Base-by-base conservation (phyloP, 2,888 invertebrate species). In the Cremastinae sp. region DNA sequence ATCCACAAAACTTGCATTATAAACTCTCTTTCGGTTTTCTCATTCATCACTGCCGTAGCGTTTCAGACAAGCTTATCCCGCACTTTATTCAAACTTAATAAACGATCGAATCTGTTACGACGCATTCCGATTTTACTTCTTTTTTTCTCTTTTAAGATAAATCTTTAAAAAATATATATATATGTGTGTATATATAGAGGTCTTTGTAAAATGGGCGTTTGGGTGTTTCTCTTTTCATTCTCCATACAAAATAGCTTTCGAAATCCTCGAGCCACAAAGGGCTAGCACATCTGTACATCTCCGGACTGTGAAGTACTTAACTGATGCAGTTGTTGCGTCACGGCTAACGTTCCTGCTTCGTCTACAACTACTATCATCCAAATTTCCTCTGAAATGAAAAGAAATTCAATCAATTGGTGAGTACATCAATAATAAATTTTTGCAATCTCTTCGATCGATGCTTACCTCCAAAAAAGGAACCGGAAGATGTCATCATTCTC, bases 401-500 rank as follows among this genome's bases (percentile, higher is more conserved):
- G n/a, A 14, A 41, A 20, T 1, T 12, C 39, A 41, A 41, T 41
- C 12, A 41, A 20, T 43, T 43, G 1, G n/a, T 41, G 2, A 58
- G 8, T 37, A 7, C 37, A n/a, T n/a, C n/a, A n/a, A n/a, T n/a
- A n/a, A n/a, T n/a, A n/a, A n/a, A n/a, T n/a, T n/a, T n/a, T n/a
- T n/a, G n/a, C n/a, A n/a, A n/a, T n/a, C n/a, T n/a, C 28, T 28
- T 28, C 28, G 5, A 5, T 5, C 5, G 28, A 2, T 72, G 78
- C 85, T 89, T 91, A 97, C 98, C 97, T 90, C 98, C 98, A 92
- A 98, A 97, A 90, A 95, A 96, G 83, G 95, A 93, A 77, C 97
- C 97, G 84, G 94, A 94, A 45, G 96, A 92, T 72, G 97, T 96
- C 85, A 95, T 94, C 92, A 98, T 93, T 86, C 97, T 94, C 95